Base-by-base conservation (phyloP, 1,140 invertebrate genomes). In the Pseudomyrmex flavicornis region DNA sequence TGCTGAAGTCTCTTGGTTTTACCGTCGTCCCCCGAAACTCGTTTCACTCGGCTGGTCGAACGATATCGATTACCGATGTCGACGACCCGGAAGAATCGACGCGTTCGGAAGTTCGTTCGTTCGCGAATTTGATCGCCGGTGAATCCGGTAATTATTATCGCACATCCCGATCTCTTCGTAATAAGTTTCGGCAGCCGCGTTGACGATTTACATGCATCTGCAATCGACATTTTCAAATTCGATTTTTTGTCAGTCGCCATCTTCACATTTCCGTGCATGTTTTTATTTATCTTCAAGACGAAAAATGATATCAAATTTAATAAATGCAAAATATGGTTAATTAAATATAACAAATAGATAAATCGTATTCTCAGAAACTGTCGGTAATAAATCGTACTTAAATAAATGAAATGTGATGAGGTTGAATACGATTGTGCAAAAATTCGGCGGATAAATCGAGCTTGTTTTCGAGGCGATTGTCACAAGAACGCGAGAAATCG, bases 21-120 rank as follows among this genome's bases (percentile, higher is more conserved):
- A 73, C 8, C 74, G 54, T 35, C 35, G 5, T 35, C 35, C 0
- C 35, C 82, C 83, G 73, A 88, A 88, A 88, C 86, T 65, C 80
- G 87, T 88, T 88, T 85, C 76, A 76, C 85, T 35, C 75, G 62
- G 58, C 59, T 56, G 35, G 48, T 82, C 48, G 86, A 48, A 61
- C 86, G 86, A 85, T 88, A 88, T 88, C 87, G 85, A 87, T 89
- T 88, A 85, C 83, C 87, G 74, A 20, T 61, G 58, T 80, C 77
- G 61, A 85, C 82, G 86, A 79, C 56, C 82, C 73, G 82, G 82
- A 83, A 79, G 82, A 79, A 56, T 15, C 70, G 58, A 61, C 46
- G 74, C 46, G n/a, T 35, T 35, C 68, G 69, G 79, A 82, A 74
- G 69, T 72, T 68, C 35, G 17, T 46, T 5, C 35, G 35, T 46